Base-by-base conservation (phyloP, 2,888 invertebrate genomes). In the Oscheius sp. region DNA sequence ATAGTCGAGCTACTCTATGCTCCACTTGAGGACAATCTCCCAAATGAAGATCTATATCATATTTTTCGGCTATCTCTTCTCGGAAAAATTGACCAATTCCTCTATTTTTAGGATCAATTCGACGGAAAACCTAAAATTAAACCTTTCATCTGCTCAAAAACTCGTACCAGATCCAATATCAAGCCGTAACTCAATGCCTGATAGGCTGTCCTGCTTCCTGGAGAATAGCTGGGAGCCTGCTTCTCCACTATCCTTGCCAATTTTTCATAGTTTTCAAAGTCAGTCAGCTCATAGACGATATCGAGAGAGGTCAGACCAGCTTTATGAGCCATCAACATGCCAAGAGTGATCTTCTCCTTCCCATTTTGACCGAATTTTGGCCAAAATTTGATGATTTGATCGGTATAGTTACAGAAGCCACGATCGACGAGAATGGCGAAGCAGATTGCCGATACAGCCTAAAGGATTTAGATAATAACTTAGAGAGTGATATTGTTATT, bases 321-420 rank as follows among this genome's bases (percentile, higher is more conserved):
- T 86, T 83, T 82, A 71, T 87, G 86, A 62, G 83, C 82, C 8
- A 87, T 64, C 5, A 87, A 79, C 75, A 85, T 83, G 47, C 84
- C 82, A 26, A 87, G 77, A 2, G 87, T 87, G 24, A 86, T 85
- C 17, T 80, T 70, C 36, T 83, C 81, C 71, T 87, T 87, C 14
- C 86, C 87, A 75, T 87, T 85, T 65, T 84, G 80, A 8, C 81
- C 86, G 80, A 87, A 87, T 61, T 87, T 86, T 38, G 87, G 87
- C 87, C 87, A 87, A 70, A 86, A 85, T 30, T 77, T 81, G 17
- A 77, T 71, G 0, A 87, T 84, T 41, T 67, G 66, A 36, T 84
- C 81, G 20, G 81, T 73, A 72, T 87, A 87, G 24, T 84, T 77
- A 47, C 87, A 70, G 26, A 80, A 65, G 5, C 86, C 86, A 45